These are phyloP conservation scores for Polyergus mexicanus DNA, from an alignment of 1,140 invertebrate species.

Conservation along the genomic window DNA sequence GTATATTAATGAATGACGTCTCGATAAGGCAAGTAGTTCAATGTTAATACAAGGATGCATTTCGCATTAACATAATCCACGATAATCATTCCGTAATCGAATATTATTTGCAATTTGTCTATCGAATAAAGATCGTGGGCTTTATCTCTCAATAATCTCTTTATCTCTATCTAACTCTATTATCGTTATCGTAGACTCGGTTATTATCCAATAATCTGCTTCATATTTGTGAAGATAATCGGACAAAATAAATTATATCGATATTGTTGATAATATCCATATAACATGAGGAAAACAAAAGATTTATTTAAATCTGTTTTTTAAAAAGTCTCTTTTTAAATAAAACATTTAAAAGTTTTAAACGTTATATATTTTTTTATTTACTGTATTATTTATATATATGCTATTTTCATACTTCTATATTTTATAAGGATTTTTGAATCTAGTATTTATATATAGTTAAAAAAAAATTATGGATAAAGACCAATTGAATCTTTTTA, in stretches of 20 bases:
- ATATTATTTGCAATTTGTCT: not conserved
- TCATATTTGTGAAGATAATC: not conserved
- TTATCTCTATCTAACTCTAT: not conserved
- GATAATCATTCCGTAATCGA: not conserved
- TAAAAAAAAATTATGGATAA: not conserved
- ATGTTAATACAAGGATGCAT: not conserved
- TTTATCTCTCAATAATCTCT: not conserved
- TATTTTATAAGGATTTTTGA: not conserved
- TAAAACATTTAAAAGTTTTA: no score
- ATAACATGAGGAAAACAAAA: not conserved
- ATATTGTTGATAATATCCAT: not conserved
- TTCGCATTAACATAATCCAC: not conserved
- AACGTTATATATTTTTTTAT: not conserved
- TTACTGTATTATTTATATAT: not conserved
- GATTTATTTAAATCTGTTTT: not conserved
- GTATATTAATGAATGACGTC: not conserved
- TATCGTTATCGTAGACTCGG: constrained; percentile 20
- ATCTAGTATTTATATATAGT: not conserved
- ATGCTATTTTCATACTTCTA: not conserved
- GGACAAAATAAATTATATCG: not conserved
- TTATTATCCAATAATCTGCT: not conserved
- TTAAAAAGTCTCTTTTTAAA: no score
- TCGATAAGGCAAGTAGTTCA: not conserved
- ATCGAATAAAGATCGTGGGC: not conserved
- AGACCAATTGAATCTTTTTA: not conserved